These are phyloP conservation scores for Strigamia crassipes DNA, from an alignment of 2,888 invertebrate genomes.

Conservation along the genomic window DNA sequence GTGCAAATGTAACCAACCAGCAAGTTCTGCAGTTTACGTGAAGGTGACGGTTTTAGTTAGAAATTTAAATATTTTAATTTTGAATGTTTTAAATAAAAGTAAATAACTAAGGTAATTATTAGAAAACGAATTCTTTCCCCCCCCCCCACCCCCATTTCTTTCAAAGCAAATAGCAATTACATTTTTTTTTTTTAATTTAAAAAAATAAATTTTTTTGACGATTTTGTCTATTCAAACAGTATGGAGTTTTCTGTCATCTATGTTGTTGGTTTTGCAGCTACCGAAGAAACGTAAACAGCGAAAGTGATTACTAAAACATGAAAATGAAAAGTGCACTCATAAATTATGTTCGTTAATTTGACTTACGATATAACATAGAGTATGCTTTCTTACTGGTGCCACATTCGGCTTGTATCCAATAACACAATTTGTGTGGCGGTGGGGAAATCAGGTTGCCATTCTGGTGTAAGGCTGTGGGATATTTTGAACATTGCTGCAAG, in stretches of 20 bases:
- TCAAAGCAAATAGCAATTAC: too few species aligned
- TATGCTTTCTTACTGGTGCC: not conserved
- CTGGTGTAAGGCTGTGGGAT: not conserved
- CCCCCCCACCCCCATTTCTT: too few species aligned
- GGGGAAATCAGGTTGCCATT: slow-evolving; percentile 7
- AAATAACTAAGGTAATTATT: too few species aligned
- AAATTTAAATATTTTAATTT: too few species aligned
- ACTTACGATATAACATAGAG: not conserved
- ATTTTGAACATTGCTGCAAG: not conserved
- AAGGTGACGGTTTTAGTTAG: not conserved
- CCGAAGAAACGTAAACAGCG: not conserved
- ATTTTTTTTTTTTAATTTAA: too few species aligned
- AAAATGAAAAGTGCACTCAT: not conserved
- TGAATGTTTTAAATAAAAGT: too few species aligned
- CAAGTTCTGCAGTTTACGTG: not conserved
- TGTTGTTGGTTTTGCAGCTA: not conserved
- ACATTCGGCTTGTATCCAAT: not conserved
- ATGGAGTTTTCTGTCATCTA: not conserved
- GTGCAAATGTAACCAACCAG: not conserved
- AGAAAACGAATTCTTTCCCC: too few species aligned
- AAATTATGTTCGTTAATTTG: not conserved
- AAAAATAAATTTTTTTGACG: too few species aligned
- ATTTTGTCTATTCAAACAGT: not conserved
- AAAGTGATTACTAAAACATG: not conserved
- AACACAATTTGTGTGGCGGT: slow-evolving; percentile 21